Percentiles rank a stretch among this genome's conserved stretches.
Evolutionary conservation across 1,140 invertebrate species (phyloP).

Genomic region (Nebria ingens): DNA sequence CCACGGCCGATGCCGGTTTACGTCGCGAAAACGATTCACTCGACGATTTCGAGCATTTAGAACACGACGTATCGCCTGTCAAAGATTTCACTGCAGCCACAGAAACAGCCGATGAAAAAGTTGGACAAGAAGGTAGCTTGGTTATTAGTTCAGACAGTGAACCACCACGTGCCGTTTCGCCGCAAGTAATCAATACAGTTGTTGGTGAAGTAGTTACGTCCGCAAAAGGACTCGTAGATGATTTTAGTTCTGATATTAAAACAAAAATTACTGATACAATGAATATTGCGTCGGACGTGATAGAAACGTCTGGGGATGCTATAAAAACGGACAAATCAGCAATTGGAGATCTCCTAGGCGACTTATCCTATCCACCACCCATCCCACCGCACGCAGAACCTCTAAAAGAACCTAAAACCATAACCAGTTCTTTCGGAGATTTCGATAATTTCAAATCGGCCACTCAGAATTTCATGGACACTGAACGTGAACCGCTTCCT

Average conservation of each 20-base stretch:
- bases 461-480: slow-evolving; percentile 39
- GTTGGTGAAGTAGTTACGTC: slow-evolving; percentile 18
- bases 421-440: slow-evolving; percentile 8
- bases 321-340: slow-evolving; percentile 24
- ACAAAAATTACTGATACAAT: slow-evolving; percentile 22
- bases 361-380: slow-evolving; percentile 23
- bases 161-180: slow-evolving; percentile 11
- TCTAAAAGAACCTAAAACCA: slow-evolving; percentile 21
- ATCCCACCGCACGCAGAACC: slow-evolving; percentile 23
- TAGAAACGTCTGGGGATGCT: slow-evolving; percentile 22
- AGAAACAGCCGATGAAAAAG: slow-evolving; percentile 17
- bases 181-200: slow-evolving; percentile 27
- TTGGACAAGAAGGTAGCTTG: slow-evolving; percentile 9
- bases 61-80: slow-evolving; percentile 36
- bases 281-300: slow-evolving; percentile 18
- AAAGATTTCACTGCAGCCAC: slow-evolving; percentile 21
- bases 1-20: not conserved
- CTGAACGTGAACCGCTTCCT: slow-evolving; percentile 38
- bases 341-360: slow-evolving; percentile 25
- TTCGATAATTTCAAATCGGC: slow-evolving; percentile 31
- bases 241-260: slow-evolving; percentile 15
- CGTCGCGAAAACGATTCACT: slow-evolving; percentile 49
- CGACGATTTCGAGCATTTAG: slow-evolving; percentile 61
- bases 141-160: not conserved
- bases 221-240: slow-evolving; percentile 15